phyloP scores from a whole-genome alignment of 2,888 invertebrate genomes.

The Xylocampa areola region DNA sequence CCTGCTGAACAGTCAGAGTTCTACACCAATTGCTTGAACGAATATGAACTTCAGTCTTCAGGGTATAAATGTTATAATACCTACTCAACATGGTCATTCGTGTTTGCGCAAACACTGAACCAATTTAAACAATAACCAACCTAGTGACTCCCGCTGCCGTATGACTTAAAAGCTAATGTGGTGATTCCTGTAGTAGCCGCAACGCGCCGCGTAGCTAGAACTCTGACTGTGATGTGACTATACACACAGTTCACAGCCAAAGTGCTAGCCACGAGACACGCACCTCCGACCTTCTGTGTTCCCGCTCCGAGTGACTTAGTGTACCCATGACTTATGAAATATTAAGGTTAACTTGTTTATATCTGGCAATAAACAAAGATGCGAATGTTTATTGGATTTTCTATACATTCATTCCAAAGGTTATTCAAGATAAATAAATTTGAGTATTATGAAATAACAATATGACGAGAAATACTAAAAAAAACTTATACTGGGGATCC shows the following conservation, averaged over 20 bases:
- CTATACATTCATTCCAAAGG: no score
- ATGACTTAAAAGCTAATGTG: conserved; percentile 50
- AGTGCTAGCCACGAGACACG: conserved; percentile 91
- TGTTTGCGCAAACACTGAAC: conserved; percentile 24
- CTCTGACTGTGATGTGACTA: conserved; percentile 98
- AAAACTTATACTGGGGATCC: no score
- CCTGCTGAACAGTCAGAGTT: no score
- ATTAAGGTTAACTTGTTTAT: no score
- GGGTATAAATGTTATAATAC: no score
- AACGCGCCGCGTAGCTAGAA: conserved; percentile 94
- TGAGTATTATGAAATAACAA: no score
- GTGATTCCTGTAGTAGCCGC: conserved; percentile 52
- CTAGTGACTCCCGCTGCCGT: conserved; percentile 42
- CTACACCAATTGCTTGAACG: no score
- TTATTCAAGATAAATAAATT: no score
- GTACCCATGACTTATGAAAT: conserved; percentile 44
- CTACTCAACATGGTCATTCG: conserved; percentile 14
- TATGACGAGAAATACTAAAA: no score
- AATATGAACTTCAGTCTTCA: no score
- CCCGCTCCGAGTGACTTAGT: conserved; percentile 38
- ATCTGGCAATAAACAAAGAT: no score
- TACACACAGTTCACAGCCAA: conserved; percentile 95
- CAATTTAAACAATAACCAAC: conserved; percentile 43
- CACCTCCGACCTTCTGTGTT: conserved; percentile 37
- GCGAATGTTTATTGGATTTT: no score